Conservation (phyloP, 2,888 invertebrate species). For the Agonopterix heracliana region DNA sequence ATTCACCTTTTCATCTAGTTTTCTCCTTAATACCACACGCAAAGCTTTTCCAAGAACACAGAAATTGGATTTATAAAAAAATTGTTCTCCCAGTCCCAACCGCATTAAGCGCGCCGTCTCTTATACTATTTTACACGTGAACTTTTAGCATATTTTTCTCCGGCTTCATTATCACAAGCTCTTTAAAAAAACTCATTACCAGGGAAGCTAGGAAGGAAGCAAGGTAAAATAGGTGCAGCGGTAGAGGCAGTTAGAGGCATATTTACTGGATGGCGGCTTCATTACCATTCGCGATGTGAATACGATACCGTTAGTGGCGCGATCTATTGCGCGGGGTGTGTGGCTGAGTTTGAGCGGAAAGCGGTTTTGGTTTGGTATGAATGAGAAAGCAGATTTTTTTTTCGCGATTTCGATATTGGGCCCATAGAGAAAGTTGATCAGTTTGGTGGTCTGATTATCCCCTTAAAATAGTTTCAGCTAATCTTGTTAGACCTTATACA, state of each 20-base stretch:
- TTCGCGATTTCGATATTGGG: too few relatives aligned
- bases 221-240: background rate
- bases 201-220: background rate
- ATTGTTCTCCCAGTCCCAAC: too few relatives aligned
- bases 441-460: too few relatives aligned
- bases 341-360: background rate
- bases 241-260: conserved; percentile 11
- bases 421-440: too few relatives aligned
- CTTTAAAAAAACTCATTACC: conserved; percentile 14
- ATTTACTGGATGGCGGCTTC: conserved; percentile 13
- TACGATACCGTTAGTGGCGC: conserved; percentile 9
- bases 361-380: background rate
- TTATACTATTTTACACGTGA: conserved; percentile 6
- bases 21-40: too few relatives aligned
- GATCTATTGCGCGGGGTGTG: conserved; percentile 11
- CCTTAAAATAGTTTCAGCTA: too few relatives aligned
- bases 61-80: too few relatives aligned
- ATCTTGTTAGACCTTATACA: too few relatives aligned
- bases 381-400: too few relatives aligned
- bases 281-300: conserved; percentile 16
- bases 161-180: conserved; percentile 11
- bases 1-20: too few relatives aligned
- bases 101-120: background rate
- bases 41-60: too few relatives aligned
- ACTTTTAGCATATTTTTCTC: conserved; percentile 4